A percentile compares a stretch with the other conserved stretches of the same genome.
Conservation (phyloP, 2,888 invertebrate species). For the Tetranychus piercei region DNA sequence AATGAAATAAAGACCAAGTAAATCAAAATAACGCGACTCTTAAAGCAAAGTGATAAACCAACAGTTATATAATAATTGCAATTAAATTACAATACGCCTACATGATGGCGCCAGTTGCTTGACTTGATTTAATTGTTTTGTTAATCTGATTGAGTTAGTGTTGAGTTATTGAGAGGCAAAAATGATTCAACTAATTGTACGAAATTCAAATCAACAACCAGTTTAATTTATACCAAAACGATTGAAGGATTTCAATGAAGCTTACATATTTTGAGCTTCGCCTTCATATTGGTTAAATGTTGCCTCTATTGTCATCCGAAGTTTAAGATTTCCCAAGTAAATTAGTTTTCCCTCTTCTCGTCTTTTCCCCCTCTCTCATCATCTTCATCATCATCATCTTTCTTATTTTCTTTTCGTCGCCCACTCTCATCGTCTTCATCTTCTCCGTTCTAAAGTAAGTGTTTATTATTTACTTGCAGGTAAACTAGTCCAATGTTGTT, state of each 20-base stretch:
- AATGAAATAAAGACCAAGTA: too few species aligned
- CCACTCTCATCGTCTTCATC: neutral
- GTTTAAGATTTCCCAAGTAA: neutral
- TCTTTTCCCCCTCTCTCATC: neutral
- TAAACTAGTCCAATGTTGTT: neutral
- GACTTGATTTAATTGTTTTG: neutral
- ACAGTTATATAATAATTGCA: too few species aligned
- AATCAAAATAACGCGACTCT: too few species aligned
- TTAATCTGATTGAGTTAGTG: neutral
- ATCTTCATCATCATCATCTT: neutral
- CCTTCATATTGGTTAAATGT: too few species aligned
- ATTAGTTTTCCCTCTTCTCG: neutral
- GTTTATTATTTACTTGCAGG: neutral
- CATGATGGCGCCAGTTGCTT: neutral
- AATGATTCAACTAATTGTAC: too few species aligned
- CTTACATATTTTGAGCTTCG: too few species aligned
- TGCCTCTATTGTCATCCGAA: neutral
- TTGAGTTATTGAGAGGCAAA: neutral
- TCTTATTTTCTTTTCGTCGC: neutral
- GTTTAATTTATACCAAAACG: too few species aligned
- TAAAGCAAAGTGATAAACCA: too few species aligned
- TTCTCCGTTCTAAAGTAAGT: neutral
- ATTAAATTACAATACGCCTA: too few species aligned
- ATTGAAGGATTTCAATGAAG: too few species aligned
- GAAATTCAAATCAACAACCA: too few species aligned